A percentile compares a stretch with the other conserved stretches of the same genome.
Evolutionary conservation across 2,888 invertebrate species (phyloP).

Genomic region (Escarpia spicata): DNA sequence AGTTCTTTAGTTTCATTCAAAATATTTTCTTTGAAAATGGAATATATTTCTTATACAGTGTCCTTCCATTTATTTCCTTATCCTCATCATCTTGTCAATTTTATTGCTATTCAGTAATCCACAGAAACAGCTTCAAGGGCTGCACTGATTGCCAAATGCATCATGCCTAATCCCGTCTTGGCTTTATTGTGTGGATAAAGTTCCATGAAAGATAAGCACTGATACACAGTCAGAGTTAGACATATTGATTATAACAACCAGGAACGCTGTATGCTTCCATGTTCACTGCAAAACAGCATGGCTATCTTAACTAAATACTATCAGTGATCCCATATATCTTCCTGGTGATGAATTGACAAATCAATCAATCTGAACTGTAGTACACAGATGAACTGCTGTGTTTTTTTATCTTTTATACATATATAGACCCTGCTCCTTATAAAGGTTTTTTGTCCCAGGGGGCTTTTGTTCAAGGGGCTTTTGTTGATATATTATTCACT

Average conservation of each 20-base stretch:
- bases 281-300: background rate
- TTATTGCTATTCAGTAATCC: background rate
- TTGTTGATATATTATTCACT: too few relatives aligned
- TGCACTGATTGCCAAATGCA: background rate
- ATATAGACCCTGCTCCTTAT: too few relatives aligned
- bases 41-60: background rate
- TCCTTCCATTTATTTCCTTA: background rate
- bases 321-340: constrained; percentile 5
- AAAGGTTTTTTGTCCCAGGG: too few relatives aligned
- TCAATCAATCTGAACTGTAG: background rate
- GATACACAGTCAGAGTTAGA: background rate
- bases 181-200: constrained; percentile 13
- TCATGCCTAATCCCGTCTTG: background rate
- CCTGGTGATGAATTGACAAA: background rate
- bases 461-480: too few relatives aligned
- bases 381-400: background rate
- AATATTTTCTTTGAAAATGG: background rate
- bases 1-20: background rate
- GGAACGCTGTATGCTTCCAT: background rate
- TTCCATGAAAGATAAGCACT: background rate
- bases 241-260: constrained; percentile 16
- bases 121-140: background rate
- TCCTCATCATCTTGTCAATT: background rate
- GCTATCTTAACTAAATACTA: background rate
- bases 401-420: too few relatives aligned